These are phyloP conservation scores for Virgularia gustaviana DNA, from an alignment of 92 coral and sea anemone species.

Conservation along the genomic window DNA sequence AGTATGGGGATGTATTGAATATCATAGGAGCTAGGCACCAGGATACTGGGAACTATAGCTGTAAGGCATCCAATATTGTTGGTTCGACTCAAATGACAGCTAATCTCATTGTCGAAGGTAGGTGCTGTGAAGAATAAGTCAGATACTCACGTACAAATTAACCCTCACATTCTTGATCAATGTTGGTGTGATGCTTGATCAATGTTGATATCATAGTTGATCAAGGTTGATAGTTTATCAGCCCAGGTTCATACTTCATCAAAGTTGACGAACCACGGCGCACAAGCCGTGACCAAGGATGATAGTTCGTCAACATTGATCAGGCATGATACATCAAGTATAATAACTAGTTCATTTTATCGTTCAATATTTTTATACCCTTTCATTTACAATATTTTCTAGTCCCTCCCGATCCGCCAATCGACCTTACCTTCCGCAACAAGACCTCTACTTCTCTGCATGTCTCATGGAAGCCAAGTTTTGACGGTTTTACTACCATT, in stretches of 20 bases:
- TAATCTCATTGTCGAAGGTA: constrained; percentile 82
- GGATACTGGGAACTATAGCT: constrained; percentile 67
- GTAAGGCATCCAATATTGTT: constrained; percentile 67
- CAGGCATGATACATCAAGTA: background rate
- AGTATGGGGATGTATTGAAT: background rate
- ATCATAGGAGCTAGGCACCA: constrained; percentile 1
- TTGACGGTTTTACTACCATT: constrained; percentile 75
- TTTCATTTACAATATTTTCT: background rate
- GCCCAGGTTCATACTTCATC: background rate
- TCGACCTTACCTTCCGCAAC: constrained; percentile 48
- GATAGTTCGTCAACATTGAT: too few relatives aligned
- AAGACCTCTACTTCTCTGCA: constrained; percentile 64
- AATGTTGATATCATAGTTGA: too few relatives aligned
- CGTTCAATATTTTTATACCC: background rate
- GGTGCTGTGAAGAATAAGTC: too few relatives aligned
- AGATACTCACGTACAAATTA: background rate
- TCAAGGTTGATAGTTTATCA: too few relatives aligned
- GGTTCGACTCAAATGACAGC: constrained; percentile 47
- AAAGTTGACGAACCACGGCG: background rate
- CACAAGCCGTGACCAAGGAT: too few relatives aligned
- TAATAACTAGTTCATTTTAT: background rate
- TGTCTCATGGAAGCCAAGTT: constrained; percentile 84
- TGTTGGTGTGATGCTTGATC: too few relatives aligned
- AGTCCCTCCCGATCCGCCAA: constrained; percentile 82
- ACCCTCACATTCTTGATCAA: too few relatives aligned